phyloP scores from a whole-genome alignment of 2,888 invertebrate genomes.

The Geophilus truncorum region DNA sequence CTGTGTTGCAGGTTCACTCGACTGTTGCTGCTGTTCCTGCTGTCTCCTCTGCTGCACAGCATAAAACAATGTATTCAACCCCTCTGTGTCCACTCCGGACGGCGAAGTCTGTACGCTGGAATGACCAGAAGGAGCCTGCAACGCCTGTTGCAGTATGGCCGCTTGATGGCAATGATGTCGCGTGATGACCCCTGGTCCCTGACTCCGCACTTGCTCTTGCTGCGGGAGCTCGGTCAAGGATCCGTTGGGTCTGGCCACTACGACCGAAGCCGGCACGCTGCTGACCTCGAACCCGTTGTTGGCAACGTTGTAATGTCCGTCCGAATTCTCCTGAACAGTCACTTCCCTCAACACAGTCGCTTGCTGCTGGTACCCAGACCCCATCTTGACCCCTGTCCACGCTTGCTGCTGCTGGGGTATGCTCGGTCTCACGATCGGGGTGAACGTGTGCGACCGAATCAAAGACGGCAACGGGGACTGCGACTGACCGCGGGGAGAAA shows the following conservation, averaged over 20 bases:
- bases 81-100: background rate
- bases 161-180: constrained; percentile 10
- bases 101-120: background rate
- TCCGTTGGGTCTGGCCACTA: background rate
- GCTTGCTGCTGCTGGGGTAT: background rate
- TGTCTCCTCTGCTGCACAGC: constrained; percentile 33
- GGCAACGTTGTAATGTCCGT: background rate
- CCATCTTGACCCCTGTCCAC: constrained; percentile 25
- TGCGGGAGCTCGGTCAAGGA: background rate
- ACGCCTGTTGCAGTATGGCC: constrained; percentile 34
- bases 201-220: background rate
- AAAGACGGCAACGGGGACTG: constrained; percentile 41
- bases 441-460: constrained; percentile 70
- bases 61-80: constrained; percentile 30
- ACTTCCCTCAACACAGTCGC: background rate
- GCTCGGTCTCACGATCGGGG: constrained; percentile 72
- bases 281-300: background rate
- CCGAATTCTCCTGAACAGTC: background rate
- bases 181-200: background rate
- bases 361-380: background rate
- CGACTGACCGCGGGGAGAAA: constrained; percentile 41
- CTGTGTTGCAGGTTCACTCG: background rate
- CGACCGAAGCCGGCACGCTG: background rate
- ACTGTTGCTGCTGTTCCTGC: constrained; percentile 33
- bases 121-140: constrained; percentile 27